Evolutionary conservation across 2,797 vertebrate genomes (phyloP).

Genomic region (Cercopithecus petaurista): DNA sequence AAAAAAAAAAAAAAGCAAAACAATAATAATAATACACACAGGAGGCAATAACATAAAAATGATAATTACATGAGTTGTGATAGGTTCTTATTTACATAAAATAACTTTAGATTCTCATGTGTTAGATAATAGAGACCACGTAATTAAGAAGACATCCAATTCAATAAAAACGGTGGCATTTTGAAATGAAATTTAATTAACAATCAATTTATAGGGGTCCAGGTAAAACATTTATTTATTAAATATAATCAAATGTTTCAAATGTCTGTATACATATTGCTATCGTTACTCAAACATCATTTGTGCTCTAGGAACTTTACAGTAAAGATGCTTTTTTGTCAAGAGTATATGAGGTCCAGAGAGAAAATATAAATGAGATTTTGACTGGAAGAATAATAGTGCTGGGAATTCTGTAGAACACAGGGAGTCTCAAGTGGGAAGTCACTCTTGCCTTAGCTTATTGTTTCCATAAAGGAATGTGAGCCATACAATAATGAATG

Average conservation of each 20-base stretch:
- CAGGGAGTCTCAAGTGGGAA: not conserved
- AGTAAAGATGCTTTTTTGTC: not conserved
- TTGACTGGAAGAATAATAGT: not conserved
- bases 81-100: not conserved
- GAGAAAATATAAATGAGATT: not conserved
- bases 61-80: not conserved
- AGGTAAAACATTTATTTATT: not conserved
- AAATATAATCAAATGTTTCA: not conserved
- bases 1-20: too few species aligned
- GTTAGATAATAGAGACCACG: not conserved
- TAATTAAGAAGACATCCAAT: not conserved
- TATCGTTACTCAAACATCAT: not conserved
- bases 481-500: not conserved
- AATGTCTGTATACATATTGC: not conserved
- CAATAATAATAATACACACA: not conserved
- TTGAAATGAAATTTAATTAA: conserved; percentile 13
- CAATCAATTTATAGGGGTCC: not conserved
- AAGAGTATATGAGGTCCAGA: not conserved
- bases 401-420: not conserved
- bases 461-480: not conserved
- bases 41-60: not conserved
- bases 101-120: not conserved
- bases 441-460: not conserved
- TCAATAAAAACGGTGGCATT: not conserved
- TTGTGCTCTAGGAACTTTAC: not conserved